phyloP scores from a whole-genome alignment of 2,888 invertebrate species.

The Agriotes lineatus region DNA sequence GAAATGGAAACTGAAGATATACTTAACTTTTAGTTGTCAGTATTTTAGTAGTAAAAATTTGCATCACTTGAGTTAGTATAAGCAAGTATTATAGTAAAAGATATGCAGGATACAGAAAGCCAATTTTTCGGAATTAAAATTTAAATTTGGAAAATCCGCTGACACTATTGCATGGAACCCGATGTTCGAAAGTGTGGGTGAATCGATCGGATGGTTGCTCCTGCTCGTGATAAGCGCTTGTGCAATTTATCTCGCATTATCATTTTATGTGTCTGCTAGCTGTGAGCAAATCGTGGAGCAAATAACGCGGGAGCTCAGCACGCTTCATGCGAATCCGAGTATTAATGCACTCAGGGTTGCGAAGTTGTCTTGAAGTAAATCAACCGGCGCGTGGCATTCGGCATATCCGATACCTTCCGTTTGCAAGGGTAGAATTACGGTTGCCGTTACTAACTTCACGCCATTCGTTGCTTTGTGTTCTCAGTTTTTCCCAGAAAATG shows the following conservation, averaged over 20 bases:
- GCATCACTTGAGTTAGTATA: too few relatives aligned
- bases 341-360: conserved; percentile 20
- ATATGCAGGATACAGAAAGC: too few relatives aligned
- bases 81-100: too few relatives aligned
- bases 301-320: conserved; percentile 8
- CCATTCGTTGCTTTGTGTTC: too few relatives aligned
- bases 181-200: not conserved
- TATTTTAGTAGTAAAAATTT: too few relatives aligned
- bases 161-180: not conserved
- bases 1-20: too few relatives aligned
- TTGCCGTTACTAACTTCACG: not conserved
- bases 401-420: conserved; percentile 20
- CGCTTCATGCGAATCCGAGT: conserved; percentile 28
- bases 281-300: too few relatives aligned
- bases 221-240: not conserved
- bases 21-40: too few relatives aligned
- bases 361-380: conserved; percentile 25
- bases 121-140: too few relatives aligned
- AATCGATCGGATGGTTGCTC: not conserved
- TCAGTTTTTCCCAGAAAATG: too few relatives aligned
- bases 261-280: not conserved
- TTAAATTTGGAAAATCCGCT: too few relatives aligned
- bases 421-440: not conserved
- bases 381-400: conserved; percentile 23
- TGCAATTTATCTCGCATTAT: not conserved